phyloP scores from a whole-genome alignment of 2,113 vertebrate genomes.

The Poecile atricapillus region DNA sequence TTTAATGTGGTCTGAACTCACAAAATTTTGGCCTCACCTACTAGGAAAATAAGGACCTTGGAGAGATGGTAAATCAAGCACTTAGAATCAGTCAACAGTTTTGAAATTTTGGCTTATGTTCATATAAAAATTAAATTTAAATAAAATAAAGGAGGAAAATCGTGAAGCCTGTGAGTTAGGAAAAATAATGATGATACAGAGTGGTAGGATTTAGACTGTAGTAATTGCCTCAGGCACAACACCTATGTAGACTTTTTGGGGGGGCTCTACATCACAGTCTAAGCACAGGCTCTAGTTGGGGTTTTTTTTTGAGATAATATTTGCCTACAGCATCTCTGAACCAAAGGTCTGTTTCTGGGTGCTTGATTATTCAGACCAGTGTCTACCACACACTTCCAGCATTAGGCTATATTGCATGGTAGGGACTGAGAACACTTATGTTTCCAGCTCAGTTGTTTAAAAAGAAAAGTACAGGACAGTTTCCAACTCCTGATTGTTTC shows the following conservation, averaged over 20 bases:
- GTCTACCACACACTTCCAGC: background rate
- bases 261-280: rapidly evolving
- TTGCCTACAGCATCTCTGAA: background rate
- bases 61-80: background rate
- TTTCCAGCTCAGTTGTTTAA: background rate
- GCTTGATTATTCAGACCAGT: background rate
- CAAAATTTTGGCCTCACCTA: background rate
- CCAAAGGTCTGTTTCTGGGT: background rate
- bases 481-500: background rate
- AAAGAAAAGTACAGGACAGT: background rate
- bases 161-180: rapidly evolving
- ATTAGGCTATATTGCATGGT: background rate
- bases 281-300: background rate
- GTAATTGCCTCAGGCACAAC: background rate
- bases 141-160: rapidly evolving
- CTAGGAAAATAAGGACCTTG: background rate
- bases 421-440: background rate
- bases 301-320: background rate
- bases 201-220: background rate
- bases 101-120: background rate
- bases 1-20: background rate
- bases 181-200: background rate
- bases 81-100: background rate
- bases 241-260: background rate
- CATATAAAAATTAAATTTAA: background rate